phyloP scores from a whole-genome alignment of 2,888 invertebrate genomes.

The Himalopsyche tibetana region DNA sequence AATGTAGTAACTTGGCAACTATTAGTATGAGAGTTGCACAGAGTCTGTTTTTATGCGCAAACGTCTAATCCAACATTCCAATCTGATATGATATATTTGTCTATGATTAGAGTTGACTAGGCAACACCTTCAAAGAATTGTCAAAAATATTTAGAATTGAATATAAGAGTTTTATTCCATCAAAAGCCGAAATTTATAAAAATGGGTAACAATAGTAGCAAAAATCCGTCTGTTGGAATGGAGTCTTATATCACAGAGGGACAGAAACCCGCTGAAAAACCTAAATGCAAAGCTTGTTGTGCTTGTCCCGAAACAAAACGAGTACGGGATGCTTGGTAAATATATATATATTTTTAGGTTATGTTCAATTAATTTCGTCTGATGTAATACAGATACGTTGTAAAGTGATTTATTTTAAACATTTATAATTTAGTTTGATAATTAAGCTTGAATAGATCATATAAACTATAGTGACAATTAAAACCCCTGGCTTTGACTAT shows the following conservation, averaged over 20 bases:
- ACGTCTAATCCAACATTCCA: too few species aligned
- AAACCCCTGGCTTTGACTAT: too few species aligned
- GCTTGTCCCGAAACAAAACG: constrained; percentile 98
- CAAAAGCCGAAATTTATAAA: constrained; percentile 8
- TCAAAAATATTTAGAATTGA: background rate
- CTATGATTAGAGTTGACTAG: too few species aligned
- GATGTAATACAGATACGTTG: constrained; percentile 28
- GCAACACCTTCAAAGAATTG: too few species aligned
- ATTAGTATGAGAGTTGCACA: too few species aligned
- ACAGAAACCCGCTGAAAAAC: constrained; percentile 77
- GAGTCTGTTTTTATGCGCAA: too few species aligned
- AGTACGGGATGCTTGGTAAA: constrained; percentile 93
- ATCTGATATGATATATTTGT: too few species aligned
- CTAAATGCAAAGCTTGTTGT: constrained; percentile 95
- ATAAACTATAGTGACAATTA: background rate
- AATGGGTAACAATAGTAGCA: constrained; percentile 56
- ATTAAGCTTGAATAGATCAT: background rate
- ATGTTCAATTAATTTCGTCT: constrained; percentile 51
- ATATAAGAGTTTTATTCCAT: background rate
- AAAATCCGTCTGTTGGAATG: constrained; percentile 41
- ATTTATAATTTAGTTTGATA: background rate
- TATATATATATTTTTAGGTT: constrained; percentile 53
- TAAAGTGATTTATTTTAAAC: constrained; percentile 42
- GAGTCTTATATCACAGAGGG: background rate
- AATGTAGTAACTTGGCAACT: too few species aligned